Percentiles rank a stretch among this genome's conserved stretches.
phyloP scores from a whole-genome alignment of 2,797 vertebrate species.

The Limnodromus scolopaceus region DNA sequence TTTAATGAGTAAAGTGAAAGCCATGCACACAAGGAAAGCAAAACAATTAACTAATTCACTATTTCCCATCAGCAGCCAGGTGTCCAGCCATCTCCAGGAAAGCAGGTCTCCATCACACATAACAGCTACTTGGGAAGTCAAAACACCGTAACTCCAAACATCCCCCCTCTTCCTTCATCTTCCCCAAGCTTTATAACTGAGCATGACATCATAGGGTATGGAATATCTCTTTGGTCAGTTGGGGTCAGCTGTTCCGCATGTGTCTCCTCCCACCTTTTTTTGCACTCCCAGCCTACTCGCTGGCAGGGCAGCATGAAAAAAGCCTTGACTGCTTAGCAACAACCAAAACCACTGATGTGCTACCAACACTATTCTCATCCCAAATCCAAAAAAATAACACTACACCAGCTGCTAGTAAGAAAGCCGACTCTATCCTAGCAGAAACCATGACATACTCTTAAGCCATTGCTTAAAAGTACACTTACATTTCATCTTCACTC shows the following conservation, averaged over 20 bases:
- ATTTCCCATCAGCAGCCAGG: neutral
- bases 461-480: neutral
- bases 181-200: no score
- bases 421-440: neutral
- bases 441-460: neutral
- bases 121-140: neutral
- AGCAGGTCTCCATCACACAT: neutral
- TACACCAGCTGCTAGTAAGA: neutral
- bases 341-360: neutral
- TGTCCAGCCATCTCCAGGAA: neutral
- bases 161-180: neutral
- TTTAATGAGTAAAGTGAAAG: neutral
- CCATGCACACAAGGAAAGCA: neutral
- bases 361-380: neutral
- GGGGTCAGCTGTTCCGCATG: no score
- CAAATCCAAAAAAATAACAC: neutral
- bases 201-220: no score
- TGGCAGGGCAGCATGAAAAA: neutral
- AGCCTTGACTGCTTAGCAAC: neutral
- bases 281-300: neutral
- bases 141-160: neutral
- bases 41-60: neutral
- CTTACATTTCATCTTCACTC: neutral
- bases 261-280: no score
- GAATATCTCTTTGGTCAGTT: no score